phyloP scores from a whole-genome alignment of 2,797 vertebrate genomes.

The Helostoma temminkii region DNA sequence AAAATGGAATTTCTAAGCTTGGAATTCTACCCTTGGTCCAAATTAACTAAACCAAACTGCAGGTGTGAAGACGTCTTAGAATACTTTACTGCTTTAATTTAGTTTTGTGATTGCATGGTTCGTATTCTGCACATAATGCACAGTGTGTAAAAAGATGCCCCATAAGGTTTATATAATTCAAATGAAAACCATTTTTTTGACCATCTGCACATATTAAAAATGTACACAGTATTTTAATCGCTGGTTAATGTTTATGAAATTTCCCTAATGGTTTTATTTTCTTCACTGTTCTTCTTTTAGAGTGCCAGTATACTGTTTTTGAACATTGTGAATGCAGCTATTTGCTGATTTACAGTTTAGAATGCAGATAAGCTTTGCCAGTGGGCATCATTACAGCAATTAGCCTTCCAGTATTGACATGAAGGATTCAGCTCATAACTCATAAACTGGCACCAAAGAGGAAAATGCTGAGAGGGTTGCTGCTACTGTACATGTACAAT shows the following conservation, averaged over 20 bases:
- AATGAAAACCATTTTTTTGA: background rate
- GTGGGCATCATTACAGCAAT: constrained; percentile 32
- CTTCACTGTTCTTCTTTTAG: background rate
- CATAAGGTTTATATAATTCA: background rate
- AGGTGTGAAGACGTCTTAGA: too few relatives aligned
- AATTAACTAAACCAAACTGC: background rate
- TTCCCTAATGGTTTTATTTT: constrained; percentile 2
- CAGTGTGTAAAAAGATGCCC: too few relatives aligned
- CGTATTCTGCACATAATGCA: too few relatives aligned
- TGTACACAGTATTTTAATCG: background rate
- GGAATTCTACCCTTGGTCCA: too few relatives aligned
- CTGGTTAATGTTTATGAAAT: constrained; percentile 7
- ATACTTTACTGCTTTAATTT: too few relatives aligned
- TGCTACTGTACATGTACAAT: too few relatives aligned
- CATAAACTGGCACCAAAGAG: background rate
- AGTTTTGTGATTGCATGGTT: too few relatives aligned
- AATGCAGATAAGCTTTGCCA: constrained; percentile 23
- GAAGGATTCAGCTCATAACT: constrained; percentile 2
- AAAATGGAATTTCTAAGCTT: too few relatives aligned
- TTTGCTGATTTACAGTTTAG: constrained; percentile 5
- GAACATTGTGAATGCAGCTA: constrained; percentile 1
- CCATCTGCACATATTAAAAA: background rate
- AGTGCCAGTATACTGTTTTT: background rate
- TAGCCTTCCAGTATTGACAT: constrained; percentile 8
- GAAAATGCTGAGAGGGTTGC: background rate